Evolutionary conservation across 1,140 invertebrate species (phyloP).

Genomic region (Gyrodactylus bullatarudis): DNA sequence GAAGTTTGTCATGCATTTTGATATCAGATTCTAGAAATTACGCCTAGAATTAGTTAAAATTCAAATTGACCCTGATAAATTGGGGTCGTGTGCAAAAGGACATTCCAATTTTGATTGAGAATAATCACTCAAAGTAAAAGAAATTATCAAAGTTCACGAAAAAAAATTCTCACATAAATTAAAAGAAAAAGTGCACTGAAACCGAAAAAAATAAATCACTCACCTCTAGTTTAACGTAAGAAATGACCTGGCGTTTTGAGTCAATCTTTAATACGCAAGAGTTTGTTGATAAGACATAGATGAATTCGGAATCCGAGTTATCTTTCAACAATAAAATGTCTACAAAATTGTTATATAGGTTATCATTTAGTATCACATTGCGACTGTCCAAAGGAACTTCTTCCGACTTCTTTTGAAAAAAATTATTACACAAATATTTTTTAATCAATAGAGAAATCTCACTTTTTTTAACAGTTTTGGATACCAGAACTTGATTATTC

Average conservation of each 20-base stretch:
- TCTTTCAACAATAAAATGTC: neutral
- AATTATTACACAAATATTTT: too few relatives aligned
- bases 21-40: neutral
- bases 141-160: neutral
- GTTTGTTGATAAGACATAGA: neutral
- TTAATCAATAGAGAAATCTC: too few relatives aligned
- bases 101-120: too few relatives aligned
- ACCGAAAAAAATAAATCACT: neutral
- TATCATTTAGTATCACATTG: neutral
- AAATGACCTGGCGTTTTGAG: neutral
- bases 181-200: too few relatives aligned
- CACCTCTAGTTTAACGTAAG: neutral
- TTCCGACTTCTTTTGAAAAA: neutral
- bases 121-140: too few relatives aligned
- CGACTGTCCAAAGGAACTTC: neutral
- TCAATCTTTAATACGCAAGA: neutral
- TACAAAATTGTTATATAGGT: neutral
- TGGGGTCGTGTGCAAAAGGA: too few relatives aligned
- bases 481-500: neutral
- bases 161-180: neutral
- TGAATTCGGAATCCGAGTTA: neutral
- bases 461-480: neutral
- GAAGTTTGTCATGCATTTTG: neutral
- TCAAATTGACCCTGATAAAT: too few relatives aligned
- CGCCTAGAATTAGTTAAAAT: too few relatives aligned